These are phyloP conservation scores for Epinephelus moara DNA, from an alignment of 2,113 vertebrate genomes.

Conservation along the genomic window DNA sequence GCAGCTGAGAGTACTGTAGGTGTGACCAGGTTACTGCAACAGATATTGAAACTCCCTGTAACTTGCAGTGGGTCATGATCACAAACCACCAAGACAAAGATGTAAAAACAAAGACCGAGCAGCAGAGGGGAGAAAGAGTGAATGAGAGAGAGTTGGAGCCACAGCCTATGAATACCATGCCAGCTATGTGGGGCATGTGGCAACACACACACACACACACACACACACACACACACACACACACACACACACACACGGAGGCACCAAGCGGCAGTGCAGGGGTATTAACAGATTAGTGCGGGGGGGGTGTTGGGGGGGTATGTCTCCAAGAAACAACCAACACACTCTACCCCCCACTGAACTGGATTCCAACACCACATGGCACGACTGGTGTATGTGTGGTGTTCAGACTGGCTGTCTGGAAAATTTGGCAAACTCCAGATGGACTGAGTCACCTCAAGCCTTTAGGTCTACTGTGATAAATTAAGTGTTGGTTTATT, in stretches of 20 bases:
- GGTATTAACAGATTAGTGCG: conserved; percentile 69
- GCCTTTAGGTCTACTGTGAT: background rate
- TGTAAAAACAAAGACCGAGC: too few species aligned
- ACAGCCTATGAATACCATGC: conserved; percentile 19
- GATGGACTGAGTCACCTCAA: background rate
- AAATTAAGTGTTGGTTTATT: background rate
- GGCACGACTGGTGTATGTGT: conserved; percentile 24
- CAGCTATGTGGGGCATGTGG: conserved; percentile 49
- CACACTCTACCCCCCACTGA: conserved; percentile 31
- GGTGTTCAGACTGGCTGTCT: conserved; percentile 48
- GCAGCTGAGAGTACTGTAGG: background rate
- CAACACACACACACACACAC: conserved; percentile 8
- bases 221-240: conserved; percentile 33
- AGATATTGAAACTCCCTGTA: background rate
- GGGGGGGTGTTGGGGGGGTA: background rate
- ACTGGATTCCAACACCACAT: conserved; percentile 53
- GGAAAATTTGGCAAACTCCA: conserved; percentile 15
- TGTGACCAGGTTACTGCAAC: background rate
- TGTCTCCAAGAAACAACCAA: conserved; percentile 32
- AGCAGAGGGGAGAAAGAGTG: conserved; percentile 9
- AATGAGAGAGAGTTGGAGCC: conserved; percentile 13
- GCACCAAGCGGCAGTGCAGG: conserved; percentile 28
- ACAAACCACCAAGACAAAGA: background rate
- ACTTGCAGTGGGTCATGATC: background rate
- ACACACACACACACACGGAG: background rate